These are phyloP conservation scores for Astyanax mexicanus DNA, from an alignment of 2,797 vertebrate species.

Conservation along the genomic window DNA sequence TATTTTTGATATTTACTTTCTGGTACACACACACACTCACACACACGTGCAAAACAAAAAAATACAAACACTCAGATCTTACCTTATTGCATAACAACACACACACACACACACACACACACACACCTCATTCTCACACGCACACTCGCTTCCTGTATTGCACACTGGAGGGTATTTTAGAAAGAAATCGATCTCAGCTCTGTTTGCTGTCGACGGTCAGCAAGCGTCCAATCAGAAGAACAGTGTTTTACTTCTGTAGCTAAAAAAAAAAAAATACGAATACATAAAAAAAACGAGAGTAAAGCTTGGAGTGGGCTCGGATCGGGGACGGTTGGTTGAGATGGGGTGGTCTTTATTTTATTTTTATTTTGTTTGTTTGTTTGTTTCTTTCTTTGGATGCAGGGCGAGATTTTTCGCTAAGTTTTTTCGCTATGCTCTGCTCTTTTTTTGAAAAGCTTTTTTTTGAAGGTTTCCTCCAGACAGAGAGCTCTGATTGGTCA, in stretches of 20 bases:
- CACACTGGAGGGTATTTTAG: conserved; percentile 25
- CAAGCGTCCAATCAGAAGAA: background rate
- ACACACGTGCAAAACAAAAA: no score
- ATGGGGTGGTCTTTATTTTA: no score
- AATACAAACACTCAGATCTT: no score
- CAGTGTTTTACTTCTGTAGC: conserved; percentile 18
- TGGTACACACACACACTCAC: conserved; percentile 17
- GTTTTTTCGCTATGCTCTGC: background rate
- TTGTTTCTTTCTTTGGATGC: no score
- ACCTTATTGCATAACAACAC: conserved; percentile 2
- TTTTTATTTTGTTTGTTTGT: no score
- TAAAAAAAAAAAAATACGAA: background rate
- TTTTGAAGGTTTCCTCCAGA: background rate
- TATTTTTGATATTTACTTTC: conserved; percentile 43
- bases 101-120: conserved; percentile 24
- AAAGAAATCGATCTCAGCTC: conserved; percentile 7
- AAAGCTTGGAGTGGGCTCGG: background rate
- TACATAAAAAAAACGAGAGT: background rate
- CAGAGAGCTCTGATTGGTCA: background rate
- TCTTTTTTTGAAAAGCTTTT: background rate
- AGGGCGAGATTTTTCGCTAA: no score
- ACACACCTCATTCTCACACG: conserved; percentile 21
- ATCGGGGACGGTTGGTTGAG: no score
- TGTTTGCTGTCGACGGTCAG: conserved; percentile 28
- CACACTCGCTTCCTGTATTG: background rate